Conservation (phyloP, 2,888 invertebrate species). For the Julus scanicus region DNA sequence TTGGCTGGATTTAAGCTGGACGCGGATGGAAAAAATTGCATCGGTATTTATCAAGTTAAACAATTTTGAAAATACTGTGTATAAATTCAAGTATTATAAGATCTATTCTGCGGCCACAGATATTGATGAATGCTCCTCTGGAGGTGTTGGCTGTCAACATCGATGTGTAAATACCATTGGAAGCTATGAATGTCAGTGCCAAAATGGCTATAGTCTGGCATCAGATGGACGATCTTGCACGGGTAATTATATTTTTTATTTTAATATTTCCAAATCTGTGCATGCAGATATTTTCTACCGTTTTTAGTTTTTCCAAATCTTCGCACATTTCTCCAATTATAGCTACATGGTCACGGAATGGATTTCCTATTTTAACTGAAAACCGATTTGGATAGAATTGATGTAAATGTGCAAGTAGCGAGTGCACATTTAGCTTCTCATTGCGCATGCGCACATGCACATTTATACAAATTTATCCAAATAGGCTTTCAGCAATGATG, state of each 20-base stretch:
- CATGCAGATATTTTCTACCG: too few species aligned
- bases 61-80: background rate
- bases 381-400: too few species aligned
- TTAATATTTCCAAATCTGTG: too few species aligned
- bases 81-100: background rate
- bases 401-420: too few species aligned
- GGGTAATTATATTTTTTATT: slow-evolving; percentile 52
- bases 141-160: slow-evolving; percentile 62
- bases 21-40: slow-evolving; percentile 64
- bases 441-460: too few species aligned
- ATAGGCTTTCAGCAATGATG: too few species aligned
- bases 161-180: slow-evolving; percentile 61
- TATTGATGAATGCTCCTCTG: slow-evolving; percentile 63
- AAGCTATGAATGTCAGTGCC: slow-evolving; percentile 61
- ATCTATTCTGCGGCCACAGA: slow-evolving; percentile 60
- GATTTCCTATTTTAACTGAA: too few species aligned
- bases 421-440: too few species aligned
- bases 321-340: too few species aligned
- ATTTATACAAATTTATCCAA: too few species aligned
- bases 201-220: slow-evolving; percentile 61
- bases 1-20: slow-evolving; percentile 64
- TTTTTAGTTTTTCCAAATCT: too few species aligned
- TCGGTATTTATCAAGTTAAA: slow-evolving; percentile 61
- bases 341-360: too few species aligned
- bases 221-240: slow-evolving; percentile 59